A percentile compares a stretch with the other conserved stretches of the same genome.
Evolutionary conservation across 2,888 invertebrate genomes (phyloP).

Genomic region (Conistra vaccinii): DNA sequence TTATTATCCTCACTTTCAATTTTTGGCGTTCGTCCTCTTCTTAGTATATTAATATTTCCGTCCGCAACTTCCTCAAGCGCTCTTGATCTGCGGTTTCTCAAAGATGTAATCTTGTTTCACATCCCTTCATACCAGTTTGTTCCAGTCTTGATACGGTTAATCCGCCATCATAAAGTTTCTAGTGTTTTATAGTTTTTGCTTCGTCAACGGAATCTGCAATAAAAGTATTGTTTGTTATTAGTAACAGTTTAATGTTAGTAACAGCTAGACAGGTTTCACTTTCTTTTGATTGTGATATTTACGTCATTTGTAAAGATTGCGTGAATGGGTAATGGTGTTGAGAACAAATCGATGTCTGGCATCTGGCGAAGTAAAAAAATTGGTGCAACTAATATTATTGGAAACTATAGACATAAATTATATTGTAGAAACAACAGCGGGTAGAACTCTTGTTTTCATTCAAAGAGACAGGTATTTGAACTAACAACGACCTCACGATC

Average conservation of each 20-base stretch:
- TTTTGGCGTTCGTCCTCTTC: slow-evolving; percentile 3
- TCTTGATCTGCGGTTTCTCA: slow-evolving; percentile 44
- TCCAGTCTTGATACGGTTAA: slow-evolving; percentile 49
- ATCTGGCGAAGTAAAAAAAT: neutral
- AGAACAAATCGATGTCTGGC: neutral
- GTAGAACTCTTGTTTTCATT: neutral
- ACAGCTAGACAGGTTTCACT: slow-evolving; percentile 58
- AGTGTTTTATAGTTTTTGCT: slow-evolving; percentile 43
- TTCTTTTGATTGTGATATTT: slow-evolving; percentile 55
- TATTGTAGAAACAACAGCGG: neutral
- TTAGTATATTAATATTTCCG: slow-evolving; percentile 40
- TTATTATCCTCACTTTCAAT: slow-evolving; percentile 32
- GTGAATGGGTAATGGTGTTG: neutral
- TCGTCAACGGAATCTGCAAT: slow-evolving; percentile 54
- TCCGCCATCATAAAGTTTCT: slow-evolving; percentile 55
- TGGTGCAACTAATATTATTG: neutral
- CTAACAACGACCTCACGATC: slow-evolving; percentile 1
- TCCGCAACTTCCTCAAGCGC: slow-evolving; percentile 28
- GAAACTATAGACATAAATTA: neutral
- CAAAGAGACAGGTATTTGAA: slow-evolving; percentile 23
- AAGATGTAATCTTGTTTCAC: slow-evolving; percentile 56
- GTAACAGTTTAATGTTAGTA: slow-evolving; percentile 40
- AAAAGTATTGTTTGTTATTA: slow-evolving; percentile 52
- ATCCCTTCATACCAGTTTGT: slow-evolving; percentile 57
- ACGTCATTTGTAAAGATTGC: slow-evolving; percentile 42